Conservation (phyloP, 2,888 invertebrate genomes). For the Cheilosia vernalis region DNA sequence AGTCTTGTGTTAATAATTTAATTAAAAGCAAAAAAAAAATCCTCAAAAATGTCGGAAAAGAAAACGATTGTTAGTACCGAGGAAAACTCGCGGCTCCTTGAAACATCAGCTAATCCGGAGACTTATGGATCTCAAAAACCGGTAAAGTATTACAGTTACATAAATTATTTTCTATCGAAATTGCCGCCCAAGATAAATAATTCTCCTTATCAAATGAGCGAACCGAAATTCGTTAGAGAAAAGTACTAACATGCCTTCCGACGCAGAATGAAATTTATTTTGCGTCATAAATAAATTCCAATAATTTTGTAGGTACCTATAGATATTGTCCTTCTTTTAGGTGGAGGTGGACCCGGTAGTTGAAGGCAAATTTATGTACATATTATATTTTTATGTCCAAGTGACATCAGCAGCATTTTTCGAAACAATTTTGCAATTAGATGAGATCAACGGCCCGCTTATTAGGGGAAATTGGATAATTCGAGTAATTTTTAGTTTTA, state of each 20-base stretch:
- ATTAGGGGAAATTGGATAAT: conserved; percentile 45
- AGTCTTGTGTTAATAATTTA: conserved; percentile 10
- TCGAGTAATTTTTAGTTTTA: conserved; percentile 18
- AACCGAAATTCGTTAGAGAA: background rate
- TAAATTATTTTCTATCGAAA: conserved; percentile 19
- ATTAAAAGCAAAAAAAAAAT: conserved; percentile 13
- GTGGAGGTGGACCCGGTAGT: background rate
- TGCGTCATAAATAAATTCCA: conserved; percentile 16
- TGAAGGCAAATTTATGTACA: conserved; percentile 9
- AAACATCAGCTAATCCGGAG: conserved; percentile 80
- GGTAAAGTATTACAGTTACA: conserved; percentile 78
- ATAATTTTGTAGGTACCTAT: background rate
- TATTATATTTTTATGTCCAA: background rate
- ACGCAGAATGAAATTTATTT: background rate
- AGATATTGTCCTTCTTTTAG: background rate
- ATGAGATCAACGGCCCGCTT: conserved; percentile 15
- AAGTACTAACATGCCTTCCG: background rate
- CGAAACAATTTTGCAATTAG: conserved; percentile 25
- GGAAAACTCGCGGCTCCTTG: conserved; percentile 82
- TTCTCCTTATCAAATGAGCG: background rate
- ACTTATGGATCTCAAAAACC: conserved; percentile 81
- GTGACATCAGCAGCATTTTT: background rate
- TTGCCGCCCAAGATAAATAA: background rate
- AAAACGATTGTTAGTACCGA: conserved; percentile 78
- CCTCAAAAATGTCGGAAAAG: conserved; percentile 54